A percentile compares a stretch with the other conserved stretches of the same genome.
Conservation (phyloP, 1,140 invertebrate genomes). For the Aradophagus sp. region DNA sequence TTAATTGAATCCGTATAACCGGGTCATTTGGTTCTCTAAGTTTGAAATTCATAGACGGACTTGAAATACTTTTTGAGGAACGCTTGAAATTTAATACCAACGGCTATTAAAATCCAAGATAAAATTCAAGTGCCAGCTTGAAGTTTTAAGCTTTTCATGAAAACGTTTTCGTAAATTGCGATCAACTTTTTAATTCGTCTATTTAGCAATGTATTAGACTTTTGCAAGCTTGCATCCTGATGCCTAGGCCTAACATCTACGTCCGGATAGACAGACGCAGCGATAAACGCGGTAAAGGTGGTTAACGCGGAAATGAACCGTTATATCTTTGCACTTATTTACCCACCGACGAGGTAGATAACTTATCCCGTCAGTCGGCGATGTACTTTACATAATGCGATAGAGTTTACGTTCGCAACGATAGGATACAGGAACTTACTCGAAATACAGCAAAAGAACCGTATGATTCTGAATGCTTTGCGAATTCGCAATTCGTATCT, state of each 20-base stretch:
- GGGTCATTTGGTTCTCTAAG: too few relatives aligned
- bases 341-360: conserved; percentile 64
- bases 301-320: conserved; percentile 74
- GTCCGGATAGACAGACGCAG: conserved; percentile 70
- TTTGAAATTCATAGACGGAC: too few relatives aligned
- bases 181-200: conserved; percentile 16
- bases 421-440: conserved; percentile 58
- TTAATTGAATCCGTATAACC: too few relatives aligned
- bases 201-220: conserved; percentile 42
- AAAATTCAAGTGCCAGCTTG: too few relatives aligned
- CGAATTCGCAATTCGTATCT: conserved; percentile 51
- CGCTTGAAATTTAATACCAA: too few relatives aligned
- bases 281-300: conserved; percentile 68
- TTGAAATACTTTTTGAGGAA: background rate
- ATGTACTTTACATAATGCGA: conserved; percentile 62
- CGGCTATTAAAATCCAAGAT: too few relatives aligned
- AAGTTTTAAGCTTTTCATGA: too few relatives aligned
- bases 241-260: conserved; percentile 61
- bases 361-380: conserved; percentile 59
- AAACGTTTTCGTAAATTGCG: too few relatives aligned
- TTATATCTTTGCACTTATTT: conserved; percentile 75
- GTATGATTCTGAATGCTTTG: conserved; percentile 52
- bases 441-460: conserved; percentile 59
- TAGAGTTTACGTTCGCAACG: conserved; percentile 59
- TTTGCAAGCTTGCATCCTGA: conserved; percentile 63